phyloP scores from a whole-genome alignment of 2,888 invertebrate genomes.

The Kuschelorhynchus macadamiae region DNA sequence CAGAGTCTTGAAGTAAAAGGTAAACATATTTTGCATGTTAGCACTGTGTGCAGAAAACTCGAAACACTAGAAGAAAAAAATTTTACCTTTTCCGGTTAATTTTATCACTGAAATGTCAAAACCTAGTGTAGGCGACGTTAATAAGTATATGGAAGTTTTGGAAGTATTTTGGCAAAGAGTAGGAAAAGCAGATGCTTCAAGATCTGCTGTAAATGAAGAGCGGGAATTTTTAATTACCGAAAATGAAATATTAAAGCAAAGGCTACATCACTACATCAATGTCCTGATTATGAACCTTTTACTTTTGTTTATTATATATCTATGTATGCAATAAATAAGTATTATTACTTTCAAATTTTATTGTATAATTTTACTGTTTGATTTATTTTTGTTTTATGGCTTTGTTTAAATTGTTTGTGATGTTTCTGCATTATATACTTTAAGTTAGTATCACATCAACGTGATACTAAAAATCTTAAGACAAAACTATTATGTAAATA shows the following conservation, averaged over 20 bases:
- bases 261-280: conserved; percentile 18
- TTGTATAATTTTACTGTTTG: too few species aligned
- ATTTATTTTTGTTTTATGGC: too few species aligned
- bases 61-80: conserved; percentile 76
- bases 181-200: conserved; percentile 60
- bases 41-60: conserved; percentile 77
- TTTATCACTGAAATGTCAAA: conserved; percentile 33
- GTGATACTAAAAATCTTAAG: too few species aligned
- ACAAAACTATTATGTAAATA: too few species aligned
- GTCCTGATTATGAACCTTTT: conserved; percentile 27
- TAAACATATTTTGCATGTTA: conserved; percentile 74
- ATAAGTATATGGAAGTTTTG: conserved; percentile 51
- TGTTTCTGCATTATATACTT: too few species aligned
- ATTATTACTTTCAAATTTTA: too few species aligned
- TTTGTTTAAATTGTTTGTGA: too few species aligned
- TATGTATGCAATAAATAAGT: too few species aligned
- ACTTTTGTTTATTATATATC: too few species aligned
- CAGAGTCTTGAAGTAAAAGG: conserved; percentile 73
- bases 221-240: conserved; percentile 60
- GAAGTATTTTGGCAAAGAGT: conserved; percentile 64
- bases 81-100: conserved; percentile 63
- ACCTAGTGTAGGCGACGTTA: conserved; percentile 22
- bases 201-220: conserved; percentile 63
- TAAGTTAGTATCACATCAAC: too few species aligned
- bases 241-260: conserved; percentile 57